phyloP scores from a whole-genome alignment of 2,888 invertebrate species.

The Ptilodon capucinus region DNA sequence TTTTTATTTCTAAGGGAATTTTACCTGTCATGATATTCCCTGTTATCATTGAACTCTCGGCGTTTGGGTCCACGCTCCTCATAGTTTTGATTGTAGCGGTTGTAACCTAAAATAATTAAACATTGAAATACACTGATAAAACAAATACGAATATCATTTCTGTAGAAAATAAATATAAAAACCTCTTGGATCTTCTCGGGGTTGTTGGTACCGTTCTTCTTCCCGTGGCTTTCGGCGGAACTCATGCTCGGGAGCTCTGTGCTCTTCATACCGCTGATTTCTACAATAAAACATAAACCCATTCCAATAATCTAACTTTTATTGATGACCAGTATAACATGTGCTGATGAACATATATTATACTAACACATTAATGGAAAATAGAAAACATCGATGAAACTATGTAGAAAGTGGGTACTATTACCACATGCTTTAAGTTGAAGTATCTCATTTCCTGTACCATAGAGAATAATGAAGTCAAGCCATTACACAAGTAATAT shows the following conservation, averaged over 20 bases:
- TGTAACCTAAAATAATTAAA: constrained; percentile 37
- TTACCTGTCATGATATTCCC: constrained; percentile 60
- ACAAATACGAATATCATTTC: not conserved
- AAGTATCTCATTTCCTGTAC: too few species aligned
- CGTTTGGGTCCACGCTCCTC: constrained; percentile 61
- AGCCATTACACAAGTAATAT: too few species aligned
- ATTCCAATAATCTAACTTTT: too few species aligned
- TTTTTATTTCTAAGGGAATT: constrained; percentile 8
- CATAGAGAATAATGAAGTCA: too few species aligned
- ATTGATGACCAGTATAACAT: too few species aligned
- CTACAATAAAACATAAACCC: constrained; percentile 32
- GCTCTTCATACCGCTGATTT: constrained; percentile 57
- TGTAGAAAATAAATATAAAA: not conserved
- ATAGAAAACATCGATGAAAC: too few species aligned
- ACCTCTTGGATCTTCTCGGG: constrained; percentile 65
- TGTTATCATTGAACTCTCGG: constrained; percentile 54
- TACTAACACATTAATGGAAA: too few species aligned
- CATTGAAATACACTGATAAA: not conserved
- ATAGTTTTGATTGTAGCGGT: constrained; percentile 59
- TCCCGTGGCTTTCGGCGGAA: constrained; percentile 60
- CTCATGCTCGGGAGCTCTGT: constrained; percentile 48
- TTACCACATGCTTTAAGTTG: too few species aligned
- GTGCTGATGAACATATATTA: too few species aligned
- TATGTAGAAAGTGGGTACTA: too few species aligned
- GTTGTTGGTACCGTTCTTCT: constrained; percentile 43